These are phyloP conservation scores for Corythornis madagascariensis DNA, from an alignment of 2,113 vertebrate species.

Conservation along the genomic window DNA sequence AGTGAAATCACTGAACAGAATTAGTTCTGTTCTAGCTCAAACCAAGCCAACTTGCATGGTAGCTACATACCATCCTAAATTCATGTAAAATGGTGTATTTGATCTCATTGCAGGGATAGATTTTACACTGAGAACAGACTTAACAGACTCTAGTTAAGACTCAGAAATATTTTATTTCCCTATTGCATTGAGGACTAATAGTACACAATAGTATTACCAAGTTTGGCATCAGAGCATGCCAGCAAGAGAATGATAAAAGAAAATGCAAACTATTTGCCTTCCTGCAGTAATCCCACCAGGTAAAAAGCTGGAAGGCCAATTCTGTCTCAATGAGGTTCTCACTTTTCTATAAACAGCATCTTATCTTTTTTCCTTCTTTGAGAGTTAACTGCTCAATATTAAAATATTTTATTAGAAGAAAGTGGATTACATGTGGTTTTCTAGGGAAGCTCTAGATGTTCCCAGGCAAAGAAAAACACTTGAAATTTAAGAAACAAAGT, in stretches of 20 bases:
- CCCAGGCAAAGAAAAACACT: background rate
- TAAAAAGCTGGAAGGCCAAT: background rate
- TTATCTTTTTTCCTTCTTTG: background rate
- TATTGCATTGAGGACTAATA: background rate
- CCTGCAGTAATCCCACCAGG: background rate
- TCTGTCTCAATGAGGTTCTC: background rate
- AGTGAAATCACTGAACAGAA: too few species aligned
- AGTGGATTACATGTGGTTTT: background rate
- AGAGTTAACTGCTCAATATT: background rate
- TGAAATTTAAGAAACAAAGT: background rate
- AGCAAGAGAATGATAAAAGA: background rate
- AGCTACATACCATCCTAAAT: background rate
- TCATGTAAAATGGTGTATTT: accelerated
- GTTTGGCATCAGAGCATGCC: background rate
- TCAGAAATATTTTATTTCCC: background rate
- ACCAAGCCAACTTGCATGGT: background rate
- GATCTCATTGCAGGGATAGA: background rate
- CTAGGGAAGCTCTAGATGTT: background rate
- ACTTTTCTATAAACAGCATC: background rate
- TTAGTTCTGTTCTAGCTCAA: too few species aligned
- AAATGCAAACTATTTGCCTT: background rate
- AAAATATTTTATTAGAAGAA: background rate
- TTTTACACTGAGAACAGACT: background rate
- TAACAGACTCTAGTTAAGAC: background rate
- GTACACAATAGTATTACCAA: background rate